phyloP scores from a whole-genome alignment of 2,113 vertebrate species.

The Guaruba guarouba region DNA sequence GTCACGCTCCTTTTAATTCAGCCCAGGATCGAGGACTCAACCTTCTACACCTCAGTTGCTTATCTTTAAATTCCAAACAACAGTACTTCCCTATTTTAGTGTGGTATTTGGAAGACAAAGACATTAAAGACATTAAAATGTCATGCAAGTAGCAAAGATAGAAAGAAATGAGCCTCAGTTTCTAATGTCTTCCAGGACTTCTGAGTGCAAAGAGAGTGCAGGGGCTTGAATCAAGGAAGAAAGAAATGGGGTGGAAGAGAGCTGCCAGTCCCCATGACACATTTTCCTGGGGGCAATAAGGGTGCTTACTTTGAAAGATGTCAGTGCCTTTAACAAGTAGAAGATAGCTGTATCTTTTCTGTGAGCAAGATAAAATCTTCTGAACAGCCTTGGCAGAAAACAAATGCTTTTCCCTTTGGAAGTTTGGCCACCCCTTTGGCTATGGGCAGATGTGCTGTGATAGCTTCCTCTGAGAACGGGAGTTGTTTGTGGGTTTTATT shows the following conservation, averaged over 20 bases:
- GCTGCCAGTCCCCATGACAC: background rate
- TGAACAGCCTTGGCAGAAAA: background rate
- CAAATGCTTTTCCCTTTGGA: background rate
- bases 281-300: background rate
- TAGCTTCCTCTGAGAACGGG: background rate
- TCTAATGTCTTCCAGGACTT: background rate
- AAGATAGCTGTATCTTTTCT: background rate
- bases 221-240: background rate
- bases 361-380: background rate
- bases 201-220: background rate
- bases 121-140: background rate
- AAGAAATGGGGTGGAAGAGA: background rate
- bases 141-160: background rate
- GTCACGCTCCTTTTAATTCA: accelerated
- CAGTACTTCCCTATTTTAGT: background rate
- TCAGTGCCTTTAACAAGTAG: background rate
- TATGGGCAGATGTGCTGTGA: background rate
- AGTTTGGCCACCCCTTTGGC: accelerated
- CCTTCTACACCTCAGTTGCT: background rate
- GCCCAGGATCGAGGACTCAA: background rate
- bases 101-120: background rate
- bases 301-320: background rate
- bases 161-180: background rate
- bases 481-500: background rate
- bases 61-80: background rate